Base-by-base conservation (phyloP, 2,797 vertebrate genomes). In the Karalla daura region DNA sequence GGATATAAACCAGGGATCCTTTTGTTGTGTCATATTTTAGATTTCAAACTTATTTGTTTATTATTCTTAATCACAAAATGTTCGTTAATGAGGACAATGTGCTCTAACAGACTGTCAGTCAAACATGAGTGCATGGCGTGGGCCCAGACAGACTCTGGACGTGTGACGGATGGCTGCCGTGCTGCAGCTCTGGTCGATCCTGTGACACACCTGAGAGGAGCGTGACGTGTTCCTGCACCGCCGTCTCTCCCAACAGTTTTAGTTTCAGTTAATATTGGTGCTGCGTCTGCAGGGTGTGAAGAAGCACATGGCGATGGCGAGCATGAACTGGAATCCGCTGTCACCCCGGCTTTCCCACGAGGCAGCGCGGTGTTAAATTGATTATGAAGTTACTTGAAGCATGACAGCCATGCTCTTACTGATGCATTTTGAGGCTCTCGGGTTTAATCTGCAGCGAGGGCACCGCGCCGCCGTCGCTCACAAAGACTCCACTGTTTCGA, bases 331-430 rank as follows among this genome's bases (percentile, higher is more conserved):
- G 49, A 70, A 61, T 45, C 49, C 63, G 17, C 62, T 67, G 63
- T 56, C 37, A 51, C 44, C 23, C 54, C 20, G 8, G 55, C 59
- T 59, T 64, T 81, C 72, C 62, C 61, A 39, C 2, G 3, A 76
- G 60, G 33, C 56, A 40, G 41, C 15, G 23, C 25, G 4, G 52
- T 52, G 52, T 59, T 60, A 71, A 75, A 83, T 74, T 52, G 46
- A 78, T 81, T 66, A 54, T 49, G n/a, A 63, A 47, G 40, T 66
- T 41, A 17, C 43, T 50, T 59, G 55, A 74, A 64, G 46, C 77
- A 36, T 55, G 60, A 30, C 55, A 35, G 25, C 44, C 36, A 21
- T 62, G 45, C 69, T 70, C 56, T 53, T 9, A 14, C 39, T 50
- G 65, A 69, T 70, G 30, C 36, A 30, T 67, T 51, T 30, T 65